These are phyloP conservation scores for Sebastes umbrosus DNA, from an alignment of 2,797 vertebrate species.

Conservation along the genomic window DNA sequence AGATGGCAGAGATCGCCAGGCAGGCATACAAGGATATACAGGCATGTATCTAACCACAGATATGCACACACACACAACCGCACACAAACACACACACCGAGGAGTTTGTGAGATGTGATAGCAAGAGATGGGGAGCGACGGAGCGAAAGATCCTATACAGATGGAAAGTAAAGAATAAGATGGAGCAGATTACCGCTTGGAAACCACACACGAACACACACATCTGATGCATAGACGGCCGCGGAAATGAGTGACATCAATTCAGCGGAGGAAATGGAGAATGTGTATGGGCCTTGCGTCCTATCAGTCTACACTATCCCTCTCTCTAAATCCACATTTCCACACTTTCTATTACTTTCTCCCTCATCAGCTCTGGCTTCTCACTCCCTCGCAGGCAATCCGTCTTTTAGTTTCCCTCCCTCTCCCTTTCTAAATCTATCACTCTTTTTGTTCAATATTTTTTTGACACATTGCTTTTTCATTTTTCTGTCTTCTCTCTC, in stretches of 20 bases:
- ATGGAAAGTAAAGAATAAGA: slow-evolving; percentile 73
- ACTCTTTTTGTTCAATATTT: slow-evolving; percentile 39
- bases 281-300: slow-evolving; percentile 27
- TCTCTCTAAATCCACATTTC: slow-evolving; percentile 42
- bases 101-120: slow-evolving; percentile 68
- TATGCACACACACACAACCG: slow-evolving; percentile 6
- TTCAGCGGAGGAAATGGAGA: slow-evolving; percentile 58
- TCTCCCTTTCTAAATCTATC: slow-evolving; percentile 41
- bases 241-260: slow-evolving; percentile 68
- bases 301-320: slow-evolving; percentile 30
- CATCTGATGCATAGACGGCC: slow-evolving; percentile 22
- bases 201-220: slow-evolving; percentile 39
- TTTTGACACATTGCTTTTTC: slow-evolving; percentile 36
- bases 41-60: slow-evolving; percentile 60
- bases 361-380: slow-evolving; percentile 41
- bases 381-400: slow-evolving; percentile 37
- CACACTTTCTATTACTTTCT: slow-evolving; percentile 53
- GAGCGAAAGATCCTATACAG: slow-evolving; percentile 71
- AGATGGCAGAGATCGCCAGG: slow-evolving; percentile 56
- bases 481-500: slow-evolving; percentile 23
- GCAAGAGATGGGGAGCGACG: slow-evolving; percentile 65
- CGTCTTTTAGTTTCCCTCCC: slow-evolving; percentile 28
- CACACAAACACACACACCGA: slow-evolving; percentile 19
- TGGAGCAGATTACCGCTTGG: slow-evolving; percentile 65
- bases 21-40: slow-evolving; percentile 54